Evolutionary conservation across 2,888 invertebrate species (phyloP).

Genomic region (Actias luna): DNA sequence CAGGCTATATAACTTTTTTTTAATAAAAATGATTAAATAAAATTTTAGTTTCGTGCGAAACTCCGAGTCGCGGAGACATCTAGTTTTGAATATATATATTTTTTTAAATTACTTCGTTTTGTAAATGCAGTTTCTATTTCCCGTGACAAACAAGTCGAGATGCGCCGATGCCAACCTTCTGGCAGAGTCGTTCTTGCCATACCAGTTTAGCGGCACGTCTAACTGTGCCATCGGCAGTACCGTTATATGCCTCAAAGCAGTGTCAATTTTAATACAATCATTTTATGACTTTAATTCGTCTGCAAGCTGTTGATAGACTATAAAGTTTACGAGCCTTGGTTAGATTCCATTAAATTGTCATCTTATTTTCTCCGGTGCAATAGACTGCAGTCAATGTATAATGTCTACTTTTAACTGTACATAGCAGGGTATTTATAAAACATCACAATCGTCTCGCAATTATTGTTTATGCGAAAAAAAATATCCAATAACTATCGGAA

Average conservation of each 20-base stretch:
- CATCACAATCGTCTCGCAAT: too few species aligned
- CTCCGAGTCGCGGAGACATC: too few species aligned
- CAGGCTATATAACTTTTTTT: too few species aligned
- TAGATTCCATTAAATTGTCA: neutral
- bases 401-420: neutral
- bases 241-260: constrained; percentile 31
- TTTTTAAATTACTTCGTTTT: neutral
- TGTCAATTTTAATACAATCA: constrained; percentile 31
- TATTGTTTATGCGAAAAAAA: too few species aligned
- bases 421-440: too few species aligned
- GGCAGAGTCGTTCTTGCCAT: constrained; percentile 24
- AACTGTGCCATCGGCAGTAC: constrained; percentile 39
- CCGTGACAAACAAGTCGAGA: neutral
- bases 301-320: neutral
- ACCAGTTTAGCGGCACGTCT: constrained; percentile 32
- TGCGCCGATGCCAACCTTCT: neutral
- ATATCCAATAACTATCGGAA: too few species aligned
- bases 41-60: too few species aligned
- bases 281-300: constrained; percentile 24
- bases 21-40: too few species aligned
- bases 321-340: neutral
- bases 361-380: neutral
- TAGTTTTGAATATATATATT: too few species aligned
- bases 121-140: neutral
- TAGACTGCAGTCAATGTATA: neutral